Evolutionary conservation across 1,140 invertebrate species (phyloP).

Genomic region (Teleopsis dalmanni): DNA sequence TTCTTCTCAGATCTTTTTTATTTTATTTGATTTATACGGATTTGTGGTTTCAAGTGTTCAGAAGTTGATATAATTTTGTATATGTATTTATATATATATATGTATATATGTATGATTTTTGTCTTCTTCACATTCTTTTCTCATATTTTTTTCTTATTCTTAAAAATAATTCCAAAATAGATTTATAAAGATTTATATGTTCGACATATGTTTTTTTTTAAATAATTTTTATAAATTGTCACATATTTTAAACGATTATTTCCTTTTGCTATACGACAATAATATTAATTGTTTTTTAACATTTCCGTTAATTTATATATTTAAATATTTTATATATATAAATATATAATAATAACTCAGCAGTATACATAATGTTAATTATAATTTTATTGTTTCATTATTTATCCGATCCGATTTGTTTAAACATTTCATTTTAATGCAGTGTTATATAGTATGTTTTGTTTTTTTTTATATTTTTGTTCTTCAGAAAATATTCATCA

Average conservation of each 20-base stretch:
- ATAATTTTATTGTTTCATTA: conserved; percentile 4
- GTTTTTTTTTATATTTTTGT: conserved; percentile 2
- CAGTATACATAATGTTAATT: conserved; percentile 1
- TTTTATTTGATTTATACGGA: conserved; percentile 4
- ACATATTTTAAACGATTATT: no score
- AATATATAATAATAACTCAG: not conserved
- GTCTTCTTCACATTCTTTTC: not conserved
- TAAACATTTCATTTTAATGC: conserved; percentile 1
- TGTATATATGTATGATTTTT: not conserved
- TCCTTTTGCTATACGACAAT: no score
- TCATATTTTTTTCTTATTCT: not conserved
- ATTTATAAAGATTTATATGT: not conserved
- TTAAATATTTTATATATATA: no score
- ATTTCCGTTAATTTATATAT: no score
- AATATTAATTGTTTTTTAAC: no score
- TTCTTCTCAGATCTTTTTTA: not conserved
- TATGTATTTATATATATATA: not conserved
- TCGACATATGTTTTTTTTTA: not conserved
- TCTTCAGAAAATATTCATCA: conserved; percentile 38
- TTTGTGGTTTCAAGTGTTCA: not conserved
- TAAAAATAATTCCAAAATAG: not conserved
- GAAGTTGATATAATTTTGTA: not conserved
- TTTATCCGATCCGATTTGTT: conserved; percentile 4
- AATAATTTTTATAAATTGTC: no score
- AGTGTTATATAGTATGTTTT: conserved; percentile 4